Conservation (phyloP, 2,797 vertebrate species). For the Fistularia commersonii region DNA sequence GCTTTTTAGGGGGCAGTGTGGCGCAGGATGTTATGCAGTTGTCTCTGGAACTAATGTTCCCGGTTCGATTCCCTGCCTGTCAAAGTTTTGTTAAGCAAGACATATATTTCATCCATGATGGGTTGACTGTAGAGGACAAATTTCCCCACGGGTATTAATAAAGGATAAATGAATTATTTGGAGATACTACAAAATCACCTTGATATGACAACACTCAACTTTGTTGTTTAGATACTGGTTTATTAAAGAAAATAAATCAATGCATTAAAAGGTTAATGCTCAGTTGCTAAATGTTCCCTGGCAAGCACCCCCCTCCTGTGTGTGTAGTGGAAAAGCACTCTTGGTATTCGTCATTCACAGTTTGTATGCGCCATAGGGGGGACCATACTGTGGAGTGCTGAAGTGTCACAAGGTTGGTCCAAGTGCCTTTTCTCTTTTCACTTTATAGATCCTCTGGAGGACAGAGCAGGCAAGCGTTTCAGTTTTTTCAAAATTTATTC, state of each 20-base stretch:
- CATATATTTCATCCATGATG: no score
- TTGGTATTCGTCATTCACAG: constrained; percentile 57
- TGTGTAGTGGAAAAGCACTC: constrained; percentile 44
- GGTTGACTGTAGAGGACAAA: no score
- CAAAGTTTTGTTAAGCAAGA: no score
- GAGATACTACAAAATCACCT: not conserved
- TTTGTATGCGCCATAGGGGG: constrained; percentile 51
- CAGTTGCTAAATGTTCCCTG: constrained; percentile 39
- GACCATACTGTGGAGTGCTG: constrained; percentile 41
- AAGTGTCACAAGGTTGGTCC: constrained; percentile 50
- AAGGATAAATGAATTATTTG: no score
- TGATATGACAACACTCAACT: not conserved
- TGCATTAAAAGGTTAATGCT: constrained; percentile 35
- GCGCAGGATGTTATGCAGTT: no score
- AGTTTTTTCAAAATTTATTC: not conserved
- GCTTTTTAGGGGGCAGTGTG: no score
- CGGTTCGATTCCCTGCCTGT: no score
- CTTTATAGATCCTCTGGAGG: constrained; percentile 42
- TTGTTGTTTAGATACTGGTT: constrained; percentile 12
- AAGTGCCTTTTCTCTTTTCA: constrained; percentile 36
- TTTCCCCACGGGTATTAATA: no score
- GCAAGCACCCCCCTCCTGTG: constrained; percentile 43
- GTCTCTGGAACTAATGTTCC: no score
- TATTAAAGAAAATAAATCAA: constrained; percentile 23
- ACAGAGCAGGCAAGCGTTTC: constrained; percentile 18